phyloP scores from a whole-genome alignment of 2,888 invertebrate species.

The Agrochola lota region DNA sequence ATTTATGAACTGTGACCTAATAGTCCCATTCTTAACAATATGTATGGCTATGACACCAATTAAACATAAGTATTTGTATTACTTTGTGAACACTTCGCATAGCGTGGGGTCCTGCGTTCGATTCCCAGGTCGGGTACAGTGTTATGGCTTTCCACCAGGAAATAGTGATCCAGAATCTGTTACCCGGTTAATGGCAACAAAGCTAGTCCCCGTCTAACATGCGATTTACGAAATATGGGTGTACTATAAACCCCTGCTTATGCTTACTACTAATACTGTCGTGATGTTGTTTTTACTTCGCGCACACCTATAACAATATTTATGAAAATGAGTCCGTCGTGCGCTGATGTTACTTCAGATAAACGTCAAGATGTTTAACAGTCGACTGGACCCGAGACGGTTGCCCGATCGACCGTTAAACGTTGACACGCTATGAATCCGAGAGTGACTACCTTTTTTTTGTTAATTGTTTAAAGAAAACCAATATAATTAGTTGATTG shows the following conservation, averaged over 20 bases:
- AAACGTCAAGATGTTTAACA: slow-evolving; percentile 17
- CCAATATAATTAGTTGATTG: neutral
- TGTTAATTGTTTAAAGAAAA: slow-evolving; percentile 3
- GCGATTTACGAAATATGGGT: neutral
- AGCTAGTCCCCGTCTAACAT: too few relatives aligned
- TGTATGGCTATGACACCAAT: neutral
- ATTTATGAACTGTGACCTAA: slow-evolving; percentile 27
- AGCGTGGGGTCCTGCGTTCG: too few relatives aligned
- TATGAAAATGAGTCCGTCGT: neutral
- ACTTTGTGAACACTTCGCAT: neutral
- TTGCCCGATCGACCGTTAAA: slow-evolving; percentile 14
- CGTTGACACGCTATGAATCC: slow-evolving; percentile 15
- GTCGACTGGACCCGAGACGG: slow-evolving; percentile 21
- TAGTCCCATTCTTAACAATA: neutral
- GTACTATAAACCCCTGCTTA: neutral
- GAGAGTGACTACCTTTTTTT: slow-evolving; percentile 30
- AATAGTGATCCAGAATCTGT: neutral
- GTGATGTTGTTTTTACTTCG: neutral
- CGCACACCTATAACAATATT: neutral
- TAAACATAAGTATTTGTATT: neutral
- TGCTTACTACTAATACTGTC: neutral
- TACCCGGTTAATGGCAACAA: neutral
- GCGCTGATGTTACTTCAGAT: slow-evolving; percentile 1
- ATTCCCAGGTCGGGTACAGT: neutral
- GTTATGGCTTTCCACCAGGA: neutral